Evolutionary conservation across 2,888 invertebrate genomes (phyloP).

Genomic region (Gymnocheta viridis): DNA sequence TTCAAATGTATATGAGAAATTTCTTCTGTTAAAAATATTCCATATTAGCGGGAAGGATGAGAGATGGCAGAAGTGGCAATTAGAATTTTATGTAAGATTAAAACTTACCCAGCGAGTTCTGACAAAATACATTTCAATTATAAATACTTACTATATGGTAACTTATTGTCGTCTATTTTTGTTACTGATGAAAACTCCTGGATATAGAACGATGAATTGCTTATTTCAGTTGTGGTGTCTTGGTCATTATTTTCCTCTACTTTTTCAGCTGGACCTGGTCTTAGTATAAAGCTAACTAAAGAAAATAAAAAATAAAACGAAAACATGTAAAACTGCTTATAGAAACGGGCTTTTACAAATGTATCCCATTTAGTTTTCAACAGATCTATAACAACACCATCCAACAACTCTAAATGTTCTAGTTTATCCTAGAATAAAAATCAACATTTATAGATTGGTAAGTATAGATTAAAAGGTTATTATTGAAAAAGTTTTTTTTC

Average conservation of each 20-base stretch:
- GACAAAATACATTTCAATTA: neutral
- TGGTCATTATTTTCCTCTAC: slow-evolving; percentile 74
- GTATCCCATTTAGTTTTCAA: slow-evolving; percentile 99
- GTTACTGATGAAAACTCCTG: slow-evolving; percentile 13
- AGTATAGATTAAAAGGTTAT: neutral
- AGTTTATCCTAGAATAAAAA: slow-evolving; percentile 89
- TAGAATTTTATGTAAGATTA: no score
- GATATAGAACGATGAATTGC: slow-evolving; percentile 19
- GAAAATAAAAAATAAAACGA: slow-evolving; percentile 95
- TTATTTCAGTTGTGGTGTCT: slow-evolving; percentile 29
- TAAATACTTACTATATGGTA: slow-evolving; percentile 57
- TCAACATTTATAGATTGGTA: neutral
- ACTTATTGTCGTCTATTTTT: slow-evolving; percentile 5
- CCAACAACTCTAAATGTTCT: slow-evolving; percentile 96
- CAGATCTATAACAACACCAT: slow-evolving; percentile 96
- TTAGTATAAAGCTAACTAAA: slow-evolving; percentile 91
- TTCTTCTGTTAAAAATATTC: no score
- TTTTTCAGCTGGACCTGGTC: slow-evolving; percentile 89
- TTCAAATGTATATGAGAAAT: no score
- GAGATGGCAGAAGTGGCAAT: no score
- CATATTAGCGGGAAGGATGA: no score
- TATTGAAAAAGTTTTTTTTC: neutral
- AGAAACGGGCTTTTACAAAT: slow-evolving; percentile 96
- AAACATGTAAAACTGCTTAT: slow-evolving; percentile 95
- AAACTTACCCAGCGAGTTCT: neutral